Base-by-base conservation (phyloP, 2,888 invertebrate species). In the Cephus runcator region DNA sequence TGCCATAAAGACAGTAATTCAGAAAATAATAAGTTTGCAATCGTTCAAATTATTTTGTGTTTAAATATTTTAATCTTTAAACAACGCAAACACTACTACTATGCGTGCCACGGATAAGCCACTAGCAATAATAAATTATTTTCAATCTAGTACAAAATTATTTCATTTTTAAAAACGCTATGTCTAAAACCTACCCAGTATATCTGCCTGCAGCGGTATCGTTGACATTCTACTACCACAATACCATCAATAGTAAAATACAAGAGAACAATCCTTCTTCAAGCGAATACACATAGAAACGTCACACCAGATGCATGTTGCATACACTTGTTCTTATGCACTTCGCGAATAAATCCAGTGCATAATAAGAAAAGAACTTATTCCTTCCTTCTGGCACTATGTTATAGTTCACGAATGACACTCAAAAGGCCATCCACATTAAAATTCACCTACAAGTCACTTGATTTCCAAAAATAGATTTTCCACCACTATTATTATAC, bases 161-260 rank as follows among this genome's bases (percentile, higher is more conserved):
- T 56, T 9, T 4, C 23, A 56, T 56, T 56, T 23, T 56, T 4
- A 23, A 56, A 56, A 9, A 56, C 6, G 23, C 23, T 23, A 6
- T 56, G 2, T 56, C 23, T 23, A 36, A 77, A 80, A 83, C 84
- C 69, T 85, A 88, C 87, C 87, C 71, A 84, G 80, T 35, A 82
- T 81, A 76, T 85, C 87, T 77, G 85, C 81, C 79, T 83, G 86
- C 68, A 88, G 83, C 76, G 87, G 87, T 36, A 84, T 85, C 80
- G 87, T 85, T 81, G 88, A 79, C 87, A 88, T 84, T 73, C 80
- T 86, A 56, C 9, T 15, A 56, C 23, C 56, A 56, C 56, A 23
- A 9, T 23, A 56, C 56, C 2, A 56, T 56, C 56, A 56, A 9
- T 56, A 56, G 2, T 56, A 23, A 56, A 56, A 56, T 23, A 30